Evolutionary conservation across 2,888 invertebrate genomes (phyloP).

Genomic region (Bhutanitis thaidina): DNA sequence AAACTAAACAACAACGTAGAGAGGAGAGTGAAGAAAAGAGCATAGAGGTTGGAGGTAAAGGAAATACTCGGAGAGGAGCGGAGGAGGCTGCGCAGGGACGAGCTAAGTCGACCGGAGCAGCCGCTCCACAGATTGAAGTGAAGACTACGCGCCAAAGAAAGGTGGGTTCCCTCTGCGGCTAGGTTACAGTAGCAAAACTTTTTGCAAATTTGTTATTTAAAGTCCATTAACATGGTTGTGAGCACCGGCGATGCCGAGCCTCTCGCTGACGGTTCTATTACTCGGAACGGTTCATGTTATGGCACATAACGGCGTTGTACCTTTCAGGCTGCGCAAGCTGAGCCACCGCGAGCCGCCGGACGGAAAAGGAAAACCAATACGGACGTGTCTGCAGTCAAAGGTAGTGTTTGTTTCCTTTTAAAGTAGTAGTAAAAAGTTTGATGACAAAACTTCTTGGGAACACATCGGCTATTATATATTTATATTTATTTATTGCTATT

Average conservation of each 20-base stretch:
- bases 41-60: background rate
- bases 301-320: background rate
- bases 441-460: too few species aligned
- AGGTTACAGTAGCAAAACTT: too few species aligned
- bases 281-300: too few species aligned
- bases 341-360: background rate
- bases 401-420: background rate
- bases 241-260: too few species aligned
- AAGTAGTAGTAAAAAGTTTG: too few species aligned
- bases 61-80: background rate
- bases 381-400: slow-evolving; percentile 22
- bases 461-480: too few species aligned
- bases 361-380: slow-evolving; percentile 27
- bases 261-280: too few species aligned
- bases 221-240: too few species aligned
- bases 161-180: slow-evolving; percentile 1
- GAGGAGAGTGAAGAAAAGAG: background rate
- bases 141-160: background rate
- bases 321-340: background rate
- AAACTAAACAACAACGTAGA: background rate
- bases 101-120: background rate
- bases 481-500: too few species aligned
- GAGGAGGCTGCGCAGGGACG: background rate
- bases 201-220: too few species aligned
- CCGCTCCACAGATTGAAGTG: background rate